Evolutionary conservation across 2,113 vertebrate genomes (phyloP).

Genomic region (rabbit (Oryctolagus cuniculus)): DNA sequence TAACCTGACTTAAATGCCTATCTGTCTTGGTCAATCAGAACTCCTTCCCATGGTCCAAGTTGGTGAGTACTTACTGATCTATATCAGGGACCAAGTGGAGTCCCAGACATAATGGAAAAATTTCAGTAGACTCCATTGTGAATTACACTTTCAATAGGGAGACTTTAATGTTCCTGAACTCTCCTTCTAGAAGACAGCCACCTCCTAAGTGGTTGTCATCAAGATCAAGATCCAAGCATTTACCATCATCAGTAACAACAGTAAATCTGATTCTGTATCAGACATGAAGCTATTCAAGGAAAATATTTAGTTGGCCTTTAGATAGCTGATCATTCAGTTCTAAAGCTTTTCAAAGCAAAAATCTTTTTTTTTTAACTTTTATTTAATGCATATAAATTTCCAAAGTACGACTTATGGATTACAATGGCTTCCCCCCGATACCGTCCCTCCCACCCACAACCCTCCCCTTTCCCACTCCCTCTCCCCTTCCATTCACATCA

Average conservation of each 20-base stretch:
- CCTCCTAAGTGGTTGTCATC: neutral
- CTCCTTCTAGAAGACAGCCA: neutral
- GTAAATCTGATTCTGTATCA: too few relatives aligned
- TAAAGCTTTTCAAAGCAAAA: slow-evolving; percentile 63
- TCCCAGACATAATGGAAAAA: neutral
- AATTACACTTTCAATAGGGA: neutral
- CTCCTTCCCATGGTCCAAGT: neutral
- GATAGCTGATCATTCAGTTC: neutral
- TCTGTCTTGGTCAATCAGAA: neutral
- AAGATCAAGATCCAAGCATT: neutral
- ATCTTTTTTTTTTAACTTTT: too few relatives aligned
- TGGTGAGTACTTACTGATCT: neutral
- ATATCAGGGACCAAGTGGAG: neutral
- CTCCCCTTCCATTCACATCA: too few relatives aligned
- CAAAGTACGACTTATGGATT: too few relatives aligned
- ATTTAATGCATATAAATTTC: too few relatives aligned
- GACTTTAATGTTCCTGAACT: neutral
- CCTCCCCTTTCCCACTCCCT: too few relatives aligned
- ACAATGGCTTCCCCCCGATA: too few relatives aligned
- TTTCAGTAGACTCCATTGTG: neutral
- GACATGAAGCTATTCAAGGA: neutral
- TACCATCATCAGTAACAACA: neutral
- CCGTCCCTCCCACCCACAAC: too few relatives aligned
- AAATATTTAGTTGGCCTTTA: slow-evolving; percentile 43
- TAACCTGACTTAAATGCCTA: neutral